Conservation (phyloP, 1,140 invertebrate genomes). For the Euschistus heros region DNA sequence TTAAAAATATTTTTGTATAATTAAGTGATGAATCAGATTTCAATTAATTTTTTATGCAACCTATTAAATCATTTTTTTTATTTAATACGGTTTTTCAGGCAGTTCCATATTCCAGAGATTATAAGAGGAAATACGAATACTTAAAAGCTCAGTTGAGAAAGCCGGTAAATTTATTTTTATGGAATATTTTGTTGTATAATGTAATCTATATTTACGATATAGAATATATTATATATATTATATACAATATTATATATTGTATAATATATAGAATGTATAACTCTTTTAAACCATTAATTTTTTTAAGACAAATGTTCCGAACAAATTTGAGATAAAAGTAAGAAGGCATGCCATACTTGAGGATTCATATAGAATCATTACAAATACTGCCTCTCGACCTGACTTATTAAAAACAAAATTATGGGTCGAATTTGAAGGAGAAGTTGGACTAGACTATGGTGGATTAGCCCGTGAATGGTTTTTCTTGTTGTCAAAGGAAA, state of each 20-base stretch:
- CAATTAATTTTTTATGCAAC: too few species aligned
- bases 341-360: constrained; percentile 83
- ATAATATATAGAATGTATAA: neutral
- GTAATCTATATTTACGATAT: neutral
- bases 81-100: constrained; percentile 52
- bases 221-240: constrained; percentile 1
- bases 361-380: constrained; percentile 88
- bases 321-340: constrained; percentile 96
- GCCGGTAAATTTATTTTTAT: constrained; percentile 44
- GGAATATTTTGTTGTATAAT: constrained; percentile 34
- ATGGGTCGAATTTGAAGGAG: constrained; percentile 97
- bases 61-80: too few species aligned
- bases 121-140: constrained; percentile 98
- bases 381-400: constrained; percentile 66
- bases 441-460: constrained; percentile 95
- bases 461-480: constrained; percentile 97
- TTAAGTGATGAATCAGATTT: too few species aligned
- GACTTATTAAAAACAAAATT: constrained; percentile 92
- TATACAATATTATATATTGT: constrained; percentile 4
- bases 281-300: constrained; percentile 43
- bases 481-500: constrained; percentile 95
- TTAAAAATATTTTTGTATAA: too few species aligned
- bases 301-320: constrained; percentile 69
- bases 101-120: constrained; percentile 94
- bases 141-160: constrained; percentile 90